Conservation (phyloP, 30 jellyfish, hydroid and myxozoan species). For the Aurelia aurita region DNA sequence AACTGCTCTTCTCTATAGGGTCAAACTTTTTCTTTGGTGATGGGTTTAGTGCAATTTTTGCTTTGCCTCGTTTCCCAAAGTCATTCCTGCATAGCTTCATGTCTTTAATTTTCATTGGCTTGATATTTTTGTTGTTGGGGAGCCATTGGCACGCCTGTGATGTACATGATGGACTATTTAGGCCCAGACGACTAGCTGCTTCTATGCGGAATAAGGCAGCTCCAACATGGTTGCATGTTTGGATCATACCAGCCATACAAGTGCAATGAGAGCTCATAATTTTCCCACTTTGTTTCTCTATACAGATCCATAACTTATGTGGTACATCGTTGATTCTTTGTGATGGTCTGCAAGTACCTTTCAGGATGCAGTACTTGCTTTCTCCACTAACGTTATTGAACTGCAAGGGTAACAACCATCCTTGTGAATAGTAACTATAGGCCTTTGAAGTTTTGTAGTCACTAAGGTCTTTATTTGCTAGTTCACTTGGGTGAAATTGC, state of each 20-base stretch:
- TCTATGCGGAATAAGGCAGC: constrained; percentile 70
- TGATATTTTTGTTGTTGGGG: too few relatives aligned
- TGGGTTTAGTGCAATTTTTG: neutral
- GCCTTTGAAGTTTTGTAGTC: too few relatives aligned
- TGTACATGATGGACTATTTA: constrained; percentile 52
- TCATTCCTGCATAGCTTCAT: neutral
- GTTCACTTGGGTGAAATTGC: constrained; percentile 59
- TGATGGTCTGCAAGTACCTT: too few relatives aligned
- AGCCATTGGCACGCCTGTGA: constrained; percentile 36
- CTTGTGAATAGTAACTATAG: constrained; percentile 55
- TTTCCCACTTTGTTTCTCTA: too few relatives aligned
- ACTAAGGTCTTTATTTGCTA: constrained; percentile 50
- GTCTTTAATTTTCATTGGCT: constrained; percentile 33
- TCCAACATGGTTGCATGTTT: constrained; percentile 75
- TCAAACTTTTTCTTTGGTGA: constrained; percentile 15
- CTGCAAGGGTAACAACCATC: constrained; percentile 62
- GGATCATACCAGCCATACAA: constrained; percentile 75
- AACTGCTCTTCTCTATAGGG: neutral
- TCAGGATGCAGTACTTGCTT: too few relatives aligned
- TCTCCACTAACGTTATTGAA: constrained; percentile 38
- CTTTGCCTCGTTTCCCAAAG: constrained; percentile 28
- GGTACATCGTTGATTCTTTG: too few relatives aligned
- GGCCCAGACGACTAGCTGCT: constrained; percentile 65
- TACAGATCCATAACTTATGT: too few relatives aligned
- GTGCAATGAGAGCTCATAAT: constrained; percentile 61